Evolutionary conservation across 2,888 invertebrate species (phyloP), one percentile per base, ranked within the genome.

Genomic region (Pseudeuparius sepicola): DNA sequence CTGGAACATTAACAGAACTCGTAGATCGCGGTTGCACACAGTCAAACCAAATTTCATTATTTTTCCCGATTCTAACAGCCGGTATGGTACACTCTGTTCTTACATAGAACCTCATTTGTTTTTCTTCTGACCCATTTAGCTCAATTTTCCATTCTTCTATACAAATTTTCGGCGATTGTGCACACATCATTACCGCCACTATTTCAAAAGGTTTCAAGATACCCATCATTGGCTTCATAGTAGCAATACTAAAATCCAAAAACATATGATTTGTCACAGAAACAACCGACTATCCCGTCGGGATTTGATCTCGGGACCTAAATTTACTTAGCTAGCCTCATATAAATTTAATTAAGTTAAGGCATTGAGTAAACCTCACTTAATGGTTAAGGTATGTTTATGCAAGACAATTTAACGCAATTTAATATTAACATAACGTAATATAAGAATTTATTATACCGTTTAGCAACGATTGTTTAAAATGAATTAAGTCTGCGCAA

Each of bases 201-300:
- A 67, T 55, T 38, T 61, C 60, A 41, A 53, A 56, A 28, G 54
- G 49, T 35, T 51, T 32, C 34, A 67, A 57, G 18, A 62, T 41
- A 17, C 66, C 66, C 32, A 60, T 45, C 57, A 59, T 58, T 2
- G 68, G 68, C 41, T 65, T 66, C 16, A 68, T 50, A 5, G 47
- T 41, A 36, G 63, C 63, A 30, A 59, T 54, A 12, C 61, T 60
- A 34, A n/a, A n/a, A n/a, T n/a, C n/a, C n/a, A n/a, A n/a, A n/a
- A n/a, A n/a, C n/a, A n/a, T n/a, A n/a, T n/a, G n/a, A n/a, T n/a
- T n/a, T n/a, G n/a, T n/a, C n/a, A n/a, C n/a, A n/a, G n/a, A n/a
- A n/a, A n/a, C n/a, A n/a, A n/a, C n/a, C n/a, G n/a, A n/a, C n/a
- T n/a, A n/a, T n/a, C n/a, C n/a, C n/a, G n/a, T n/a, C n/a, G n/a